phyloP scores from a whole-genome alignment of 2,888 invertebrate genomes.

The Gymnocheta viridis region DNA sequence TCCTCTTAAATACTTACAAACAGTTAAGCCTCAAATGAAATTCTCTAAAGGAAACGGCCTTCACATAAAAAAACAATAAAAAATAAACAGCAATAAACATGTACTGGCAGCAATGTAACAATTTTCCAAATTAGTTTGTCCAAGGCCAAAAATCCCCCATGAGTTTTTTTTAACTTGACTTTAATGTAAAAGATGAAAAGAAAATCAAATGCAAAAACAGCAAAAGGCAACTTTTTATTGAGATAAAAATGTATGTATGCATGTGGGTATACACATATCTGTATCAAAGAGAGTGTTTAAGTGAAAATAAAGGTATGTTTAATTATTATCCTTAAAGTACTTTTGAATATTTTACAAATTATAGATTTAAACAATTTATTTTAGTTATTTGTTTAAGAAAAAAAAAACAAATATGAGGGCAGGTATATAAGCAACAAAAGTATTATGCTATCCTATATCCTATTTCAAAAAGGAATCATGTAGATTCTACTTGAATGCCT shows the following conservation, averaged over 20 bases:
- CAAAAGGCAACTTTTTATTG: slow-evolving; percentile 13
- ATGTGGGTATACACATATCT: neutral
- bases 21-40: neutral
- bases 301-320: neutral
- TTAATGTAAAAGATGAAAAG: neutral
- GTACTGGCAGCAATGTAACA: slow-evolving; percentile 1
- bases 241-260: neutral
- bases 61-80: slow-evolving; percentile 29
- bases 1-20: neutral
- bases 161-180: slow-evolving; percentile 19
- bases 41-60: slow-evolving; percentile 36
- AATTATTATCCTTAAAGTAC: neutral
- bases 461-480: no score
- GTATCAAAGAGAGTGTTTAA: neutral
- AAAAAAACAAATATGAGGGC: neutral
- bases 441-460: no score
- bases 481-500: no score
- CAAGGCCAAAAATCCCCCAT: slow-evolving; percentile 46
- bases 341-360: neutral
- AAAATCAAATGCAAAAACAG: neutral
- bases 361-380: neutral
- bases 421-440: neutral
- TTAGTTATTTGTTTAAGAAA: neutral
- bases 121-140: slow-evolving; percentile 50
- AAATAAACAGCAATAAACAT: neutral